Percentiles rank a stretch among this genome's conserved stretches.
These are phyloP conservation scores for Chromobotia macracanthus DNA, from an alignment of 2,797 vertebrate species.

Conservation along the genomic window DNA sequence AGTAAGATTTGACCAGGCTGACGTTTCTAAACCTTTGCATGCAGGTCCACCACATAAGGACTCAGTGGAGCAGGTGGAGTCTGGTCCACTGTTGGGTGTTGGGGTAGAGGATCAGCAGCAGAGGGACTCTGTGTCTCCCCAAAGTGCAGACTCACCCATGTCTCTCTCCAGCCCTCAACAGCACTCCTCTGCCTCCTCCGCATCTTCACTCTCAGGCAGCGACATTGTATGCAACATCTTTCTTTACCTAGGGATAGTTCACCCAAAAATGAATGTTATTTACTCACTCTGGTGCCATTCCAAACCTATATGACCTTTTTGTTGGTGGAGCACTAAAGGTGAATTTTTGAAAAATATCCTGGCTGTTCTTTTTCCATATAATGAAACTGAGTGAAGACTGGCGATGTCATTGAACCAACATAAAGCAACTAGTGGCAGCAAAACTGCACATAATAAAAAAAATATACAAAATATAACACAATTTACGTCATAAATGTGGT, in stretches of 20 bases:
- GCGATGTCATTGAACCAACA: neutral
- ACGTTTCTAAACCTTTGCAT: neutral
- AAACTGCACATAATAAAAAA: too few species aligned
- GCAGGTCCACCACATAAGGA: conserved; percentile 64
- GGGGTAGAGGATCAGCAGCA: conserved; percentile 78
- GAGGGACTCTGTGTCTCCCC: conserved; percentile 83
- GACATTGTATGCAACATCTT: conserved; percentile 86
- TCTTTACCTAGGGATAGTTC: neutral
- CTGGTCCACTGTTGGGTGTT: conserved; percentile 62
- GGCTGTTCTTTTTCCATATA: neutral
- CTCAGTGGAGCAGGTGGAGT: conserved; percentile 56
- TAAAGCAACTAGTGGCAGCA: too few species aligned
- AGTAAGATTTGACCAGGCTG: too few species aligned
- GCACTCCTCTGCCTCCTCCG: conserved; percentile 90
- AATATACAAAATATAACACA: too few species aligned
- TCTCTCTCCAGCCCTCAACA: conserved; percentile 88
- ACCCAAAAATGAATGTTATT: neutral
- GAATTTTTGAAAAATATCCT: too few species aligned
- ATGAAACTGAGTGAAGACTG: neutral
- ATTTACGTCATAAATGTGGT: too few species aligned
- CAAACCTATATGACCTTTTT: neutral
- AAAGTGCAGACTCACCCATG: conserved; percentile 84
- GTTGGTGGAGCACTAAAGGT: too few species aligned
- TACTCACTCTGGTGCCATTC: neutral
- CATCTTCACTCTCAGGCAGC: conserved; percentile 93